Percentiles rank a stretch among this genome's conserved stretches.
These are phyloP conservation scores for Engystomops pustulosus DNA, from an alignment of 2,113 vertebrate species.

Conservation along the genomic window DNA sequence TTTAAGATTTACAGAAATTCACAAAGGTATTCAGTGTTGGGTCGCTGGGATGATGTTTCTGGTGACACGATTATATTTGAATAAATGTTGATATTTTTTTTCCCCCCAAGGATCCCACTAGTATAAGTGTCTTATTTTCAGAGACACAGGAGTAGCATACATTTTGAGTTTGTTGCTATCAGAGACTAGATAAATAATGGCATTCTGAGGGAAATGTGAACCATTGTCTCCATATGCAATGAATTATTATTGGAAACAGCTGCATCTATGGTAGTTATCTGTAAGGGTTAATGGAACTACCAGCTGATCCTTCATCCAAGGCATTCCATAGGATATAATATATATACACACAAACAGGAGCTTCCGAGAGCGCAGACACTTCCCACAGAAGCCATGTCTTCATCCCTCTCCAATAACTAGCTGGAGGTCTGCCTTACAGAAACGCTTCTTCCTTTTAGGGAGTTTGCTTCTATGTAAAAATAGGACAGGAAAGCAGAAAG, in stretches of 20 bases:
- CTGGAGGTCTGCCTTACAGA: neutral
- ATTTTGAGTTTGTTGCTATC: no score
- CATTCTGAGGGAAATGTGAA: no score
- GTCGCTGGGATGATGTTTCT: no score
- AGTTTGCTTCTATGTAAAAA: neutral
- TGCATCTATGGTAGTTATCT: neutral
- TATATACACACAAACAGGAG: neutral
- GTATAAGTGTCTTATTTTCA: no score
- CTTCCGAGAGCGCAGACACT: neutral
- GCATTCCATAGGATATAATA: neutral
- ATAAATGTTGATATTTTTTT: no score
- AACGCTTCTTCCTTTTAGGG: slow-evolving; percentile 14
- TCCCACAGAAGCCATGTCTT: neutral
- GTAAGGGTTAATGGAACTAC: neutral
- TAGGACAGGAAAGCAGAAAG: slow-evolving; percentile 14
- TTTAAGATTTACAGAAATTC: no score
- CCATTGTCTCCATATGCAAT: no score
- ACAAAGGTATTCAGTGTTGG: no score
- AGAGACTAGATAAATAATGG: no score
- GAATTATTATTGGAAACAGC: neutral
- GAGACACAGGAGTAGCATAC: no score
- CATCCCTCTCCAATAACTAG: neutral
- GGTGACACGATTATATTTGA: no score
- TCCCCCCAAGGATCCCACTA: no score
- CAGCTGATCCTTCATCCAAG: neutral